Conservation (phyloP, 2,888 invertebrate genomes). For the Cheilosia scutellata region DNA sequence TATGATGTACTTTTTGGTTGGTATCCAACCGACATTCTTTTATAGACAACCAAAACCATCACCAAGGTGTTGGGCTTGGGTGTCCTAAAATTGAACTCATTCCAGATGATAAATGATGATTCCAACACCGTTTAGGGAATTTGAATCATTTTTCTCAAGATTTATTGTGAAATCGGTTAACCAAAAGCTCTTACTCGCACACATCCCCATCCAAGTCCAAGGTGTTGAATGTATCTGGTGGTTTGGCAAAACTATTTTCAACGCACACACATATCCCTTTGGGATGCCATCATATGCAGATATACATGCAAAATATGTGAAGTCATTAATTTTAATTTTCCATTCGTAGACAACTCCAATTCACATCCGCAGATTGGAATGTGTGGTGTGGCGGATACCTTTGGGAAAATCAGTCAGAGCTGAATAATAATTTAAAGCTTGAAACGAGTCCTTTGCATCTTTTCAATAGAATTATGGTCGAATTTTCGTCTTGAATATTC, state of each 20-base stretch:
- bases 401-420: background rate
- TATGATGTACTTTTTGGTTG: too few relatives aligned
- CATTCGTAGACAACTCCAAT: slow-evolving; percentile 77
- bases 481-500: background rate
- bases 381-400: slow-evolving; percentile 1
- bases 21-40: too few relatives aligned
- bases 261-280: slow-evolving; percentile 36
- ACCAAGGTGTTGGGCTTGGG: slow-evolving; percentile 58
- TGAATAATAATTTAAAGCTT: background rate
- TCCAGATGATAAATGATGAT: slow-evolving; percentile 61
- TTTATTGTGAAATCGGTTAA: slow-evolving; percentile 83
- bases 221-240: slow-evolving; percentile 65
- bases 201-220: slow-evolving; percentile 52
- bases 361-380: slow-evolving; percentile 40
- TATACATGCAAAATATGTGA: slow-evolving; percentile 72
- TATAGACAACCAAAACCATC: slow-evolving; percentile 12
- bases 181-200: slow-evolving; percentile 77
- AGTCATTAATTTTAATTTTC: slow-evolving; percentile 79
- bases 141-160: slow-evolving; percentile 83
- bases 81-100: slow-evolving; percentile 54
- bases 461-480: background rate
- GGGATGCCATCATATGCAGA: slow-evolving; percentile 50
- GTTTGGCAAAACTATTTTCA: slow-evolving; percentile 66
- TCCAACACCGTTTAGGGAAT: slow-evolving; percentile 75
- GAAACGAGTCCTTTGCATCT: background rate